Conservation (phyloP, 1,140 invertebrate genomes). For the Plectrocnemia conspersa region DNA sequence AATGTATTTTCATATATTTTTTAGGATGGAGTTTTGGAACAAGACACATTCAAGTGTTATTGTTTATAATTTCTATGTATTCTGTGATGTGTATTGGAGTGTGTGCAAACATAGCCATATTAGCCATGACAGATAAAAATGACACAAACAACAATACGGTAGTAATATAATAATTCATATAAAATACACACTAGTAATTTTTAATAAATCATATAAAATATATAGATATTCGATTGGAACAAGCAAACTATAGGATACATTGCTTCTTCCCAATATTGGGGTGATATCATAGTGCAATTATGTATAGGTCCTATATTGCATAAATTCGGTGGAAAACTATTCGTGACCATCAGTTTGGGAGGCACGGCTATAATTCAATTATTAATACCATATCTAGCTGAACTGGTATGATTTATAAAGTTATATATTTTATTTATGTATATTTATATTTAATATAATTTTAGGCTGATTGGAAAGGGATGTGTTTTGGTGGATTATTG, state of each 20-base stretch:
- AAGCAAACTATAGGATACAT: conserved; percentile 55
- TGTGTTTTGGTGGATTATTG: not conserved
- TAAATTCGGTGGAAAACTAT: conserved; percentile 56
- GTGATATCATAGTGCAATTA: conserved; percentile 61
- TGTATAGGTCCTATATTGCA: conserved; percentile 63
- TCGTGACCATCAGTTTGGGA: conserved; percentile 44
- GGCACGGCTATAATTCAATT: conserved; percentile 5
- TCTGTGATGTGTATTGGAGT: conserved; percentile 41
- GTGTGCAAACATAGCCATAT: conserved; percentile 47
- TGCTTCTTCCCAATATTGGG: conserved; percentile 56
- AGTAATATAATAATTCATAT: no score
- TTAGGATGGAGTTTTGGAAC: no score
- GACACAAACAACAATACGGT: no score
- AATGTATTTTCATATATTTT: no score
- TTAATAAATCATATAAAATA: conserved; percentile 38
- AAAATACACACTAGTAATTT: no score
- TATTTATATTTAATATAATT: no score
- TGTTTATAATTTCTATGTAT: conserved; percentile 21
- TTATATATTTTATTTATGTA: no score
- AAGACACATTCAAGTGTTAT: conserved; percentile 20
- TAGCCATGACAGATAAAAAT: conserved; percentile 46
- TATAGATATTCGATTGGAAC: conserved; percentile 52
- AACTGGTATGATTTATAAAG: no score
- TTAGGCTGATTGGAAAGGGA: conserved; percentile 16
- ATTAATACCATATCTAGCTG: conserved; percentile 1